These are phyloP conservation scores for Phengaris arion DNA, from an alignment of 2,888 invertebrate genomes.

Conservation along the genomic window DNA sequence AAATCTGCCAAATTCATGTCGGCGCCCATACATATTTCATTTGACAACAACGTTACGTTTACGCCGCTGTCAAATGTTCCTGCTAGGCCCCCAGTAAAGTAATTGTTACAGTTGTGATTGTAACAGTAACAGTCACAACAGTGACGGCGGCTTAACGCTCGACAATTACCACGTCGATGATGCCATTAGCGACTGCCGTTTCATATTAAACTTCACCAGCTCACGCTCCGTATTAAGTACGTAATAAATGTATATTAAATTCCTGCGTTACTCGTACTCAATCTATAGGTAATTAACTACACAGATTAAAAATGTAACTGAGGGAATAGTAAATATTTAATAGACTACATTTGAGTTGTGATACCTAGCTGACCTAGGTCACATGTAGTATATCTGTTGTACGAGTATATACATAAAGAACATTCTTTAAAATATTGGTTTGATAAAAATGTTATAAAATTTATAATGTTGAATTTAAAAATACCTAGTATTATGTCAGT, in stretches of 20 bases:
- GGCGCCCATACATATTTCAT: too few species aligned
- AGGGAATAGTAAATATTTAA: neutral
- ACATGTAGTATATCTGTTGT: too few species aligned
- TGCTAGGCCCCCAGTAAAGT: too few species aligned
- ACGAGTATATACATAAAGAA: too few species aligned
- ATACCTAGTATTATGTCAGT: too few species aligned
- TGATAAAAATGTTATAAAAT: neutral
- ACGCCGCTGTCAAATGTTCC: too few species aligned
- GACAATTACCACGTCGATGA: conserved; percentile 8
- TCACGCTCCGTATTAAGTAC: neutral
- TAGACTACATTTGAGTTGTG: neutral
- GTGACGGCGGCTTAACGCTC: neutral
- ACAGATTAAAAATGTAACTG: neutral
- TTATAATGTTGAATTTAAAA: too few species aligned
- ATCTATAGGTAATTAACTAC: neutral
- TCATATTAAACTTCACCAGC: neutral
- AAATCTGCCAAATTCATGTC: too few species aligned
- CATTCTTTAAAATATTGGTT: too few species aligned
- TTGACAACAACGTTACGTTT: too few species aligned
- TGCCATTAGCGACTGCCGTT: conserved; percentile 16
- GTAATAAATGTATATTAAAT: conserved; percentile 18
- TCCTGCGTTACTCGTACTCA: neutral
- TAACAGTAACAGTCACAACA: neutral
- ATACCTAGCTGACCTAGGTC: too few species aligned
- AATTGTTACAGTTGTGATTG: too few species aligned